A percentile compares a stretch with the other conserved stretches of the same genome.
These are phyloP conservation scores for Platyscapa corneri DNA, from an alignment of 1,140 invertebrate genomes.

Conservation along the genomic window DNA sequence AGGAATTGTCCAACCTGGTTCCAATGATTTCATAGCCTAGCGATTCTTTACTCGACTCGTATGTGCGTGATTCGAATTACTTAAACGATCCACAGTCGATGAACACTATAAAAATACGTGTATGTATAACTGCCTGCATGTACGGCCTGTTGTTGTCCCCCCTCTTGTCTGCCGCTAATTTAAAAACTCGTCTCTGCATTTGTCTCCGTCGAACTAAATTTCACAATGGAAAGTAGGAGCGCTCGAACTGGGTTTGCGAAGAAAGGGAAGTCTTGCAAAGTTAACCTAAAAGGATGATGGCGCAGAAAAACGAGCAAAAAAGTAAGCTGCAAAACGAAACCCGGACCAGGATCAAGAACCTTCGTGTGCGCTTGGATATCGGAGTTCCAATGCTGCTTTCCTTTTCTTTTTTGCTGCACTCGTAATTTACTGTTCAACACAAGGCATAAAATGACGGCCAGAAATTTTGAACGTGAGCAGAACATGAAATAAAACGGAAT, in stretches of 20 bases:
- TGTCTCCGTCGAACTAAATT: neutral
- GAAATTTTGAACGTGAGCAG: neutral
- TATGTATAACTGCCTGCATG: neutral
- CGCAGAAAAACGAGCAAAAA: neutral
- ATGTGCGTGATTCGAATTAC: slow-evolving; percentile 7
- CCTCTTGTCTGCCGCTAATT: no score
- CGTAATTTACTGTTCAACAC: slow-evolving; percentile 39
- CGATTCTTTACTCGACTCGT: no score
- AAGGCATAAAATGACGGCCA: slow-evolving; percentile 49
- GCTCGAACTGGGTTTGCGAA: neutral
- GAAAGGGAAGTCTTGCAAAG: no score
- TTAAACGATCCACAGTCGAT: neutral
- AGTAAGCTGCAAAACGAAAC: neutral
- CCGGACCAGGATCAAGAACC: slow-evolving; percentile 23
- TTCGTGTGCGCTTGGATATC: slow-evolving; percentile 18
- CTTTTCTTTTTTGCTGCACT: slow-evolving; percentile 13
- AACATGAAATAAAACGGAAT: neutral
- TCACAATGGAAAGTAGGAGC: slow-evolving; percentile 16
- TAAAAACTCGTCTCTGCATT: neutral
- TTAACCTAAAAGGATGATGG: neutral
- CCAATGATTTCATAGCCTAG: slow-evolving; percentile 17
- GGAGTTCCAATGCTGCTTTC: neutral
- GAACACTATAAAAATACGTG: neutral
- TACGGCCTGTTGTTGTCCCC: neutral
- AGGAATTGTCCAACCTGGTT: neutral